Evolutionary conservation across 1,140 invertebrate genomes (phyloP), one percentile per base, ranked within the genome.

Genomic region (Spodoptera frugiperda): DNA sequence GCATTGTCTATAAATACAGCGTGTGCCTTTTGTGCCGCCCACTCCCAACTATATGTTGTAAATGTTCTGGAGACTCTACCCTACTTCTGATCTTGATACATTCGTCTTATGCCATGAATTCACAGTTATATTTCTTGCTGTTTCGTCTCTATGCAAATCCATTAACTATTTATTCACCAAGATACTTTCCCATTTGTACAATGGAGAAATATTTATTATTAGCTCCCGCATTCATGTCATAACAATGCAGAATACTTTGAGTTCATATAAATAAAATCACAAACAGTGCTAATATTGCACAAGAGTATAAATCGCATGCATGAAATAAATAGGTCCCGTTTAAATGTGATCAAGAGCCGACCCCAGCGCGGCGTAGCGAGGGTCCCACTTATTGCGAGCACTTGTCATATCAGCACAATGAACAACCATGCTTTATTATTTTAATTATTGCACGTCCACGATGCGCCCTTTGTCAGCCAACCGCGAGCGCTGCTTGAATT

Each of bases 331-430:
- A 73, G 70, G 70, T 80, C 61, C 46, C 71, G 65, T 15, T 77
- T 78, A 33, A 61, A 75, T 79, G 67, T 57, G 51, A 78, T 75
- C 44, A 75, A 51, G 46, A 54, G 65, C 54, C 74, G 78, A 86
- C 80, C 84, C 86, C 77, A 71, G 48, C 77, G 76, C 55, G 14
- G 44, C 74, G 76, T 67, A 77, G 77, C 84, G 80, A 83, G 84
- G 89, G 87, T 82, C 83, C 84, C 85, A 83, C 77, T 91, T 91
- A 93, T 93, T 93, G 87, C 87, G 85, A 86, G 86, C 90, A 93
- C 91, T 92, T 92, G 90, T 93, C 89, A 93, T 91, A 92, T 91
- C 85, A 83, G 80, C 86, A 90, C 86, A 89, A 88, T 87, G 89
- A 86, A 82, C 74, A 82, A 81, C 81, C 76, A 88, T 89, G 89